These are phyloP conservation scores for Amphipyra berbera DNA, from an alignment of 2,888 invertebrate genomes.

Conservation along the genomic window DNA sequence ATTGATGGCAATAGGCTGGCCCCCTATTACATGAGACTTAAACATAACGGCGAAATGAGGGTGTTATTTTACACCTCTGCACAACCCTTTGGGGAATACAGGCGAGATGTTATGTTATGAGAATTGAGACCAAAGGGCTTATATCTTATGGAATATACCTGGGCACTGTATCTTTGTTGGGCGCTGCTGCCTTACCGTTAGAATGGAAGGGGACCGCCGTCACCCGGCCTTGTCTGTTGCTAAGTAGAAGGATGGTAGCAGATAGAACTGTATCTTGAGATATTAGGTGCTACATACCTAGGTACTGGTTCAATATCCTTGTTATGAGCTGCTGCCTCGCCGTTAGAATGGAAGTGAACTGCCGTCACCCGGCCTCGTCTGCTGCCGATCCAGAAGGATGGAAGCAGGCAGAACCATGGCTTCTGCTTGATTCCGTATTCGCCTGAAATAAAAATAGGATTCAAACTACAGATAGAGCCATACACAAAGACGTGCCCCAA, in stretches of 20 bases:
- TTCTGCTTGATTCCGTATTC: conserved; percentile 94
- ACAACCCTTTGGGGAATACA: too few species aligned
- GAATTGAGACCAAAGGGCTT: too few species aligned
- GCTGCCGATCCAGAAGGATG: conserved; percentile 92
- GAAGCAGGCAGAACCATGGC: conserved; percentile 93
- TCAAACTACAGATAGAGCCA: too few species aligned
- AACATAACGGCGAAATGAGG: too few species aligned
- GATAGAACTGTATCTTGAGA: too few species aligned
- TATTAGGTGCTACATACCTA: conserved; percentile 79
- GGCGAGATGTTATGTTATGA: too few species aligned
- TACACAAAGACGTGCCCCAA: too few species aligned
- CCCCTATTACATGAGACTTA: too few species aligned
- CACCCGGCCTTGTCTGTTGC: conserved; percentile 81
- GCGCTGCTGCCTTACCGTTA: conserved; percentile 83
- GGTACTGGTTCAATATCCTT: conserved; percentile 94
- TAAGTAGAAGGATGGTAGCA: conserved; percentile 93
- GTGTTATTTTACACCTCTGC: too few species aligned
- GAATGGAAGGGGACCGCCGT: conserved; percentile 84
- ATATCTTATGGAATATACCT: conserved; percentile 38
- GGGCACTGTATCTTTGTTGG: conserved; percentile 92
- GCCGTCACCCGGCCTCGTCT: conserved; percentile 82
- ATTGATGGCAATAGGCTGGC: too few species aligned
- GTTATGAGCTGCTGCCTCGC: conserved; percentile 82
- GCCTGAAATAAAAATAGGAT: conserved; percentile 80
- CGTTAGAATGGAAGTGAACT: conserved; percentile 85